Percentiles rank a stretch among this genome's conserved stretches.
phyloP scores from a whole-genome alignment of 2,797 vertebrate genomes.

The Myiothlypis chrysogaster region DNA sequence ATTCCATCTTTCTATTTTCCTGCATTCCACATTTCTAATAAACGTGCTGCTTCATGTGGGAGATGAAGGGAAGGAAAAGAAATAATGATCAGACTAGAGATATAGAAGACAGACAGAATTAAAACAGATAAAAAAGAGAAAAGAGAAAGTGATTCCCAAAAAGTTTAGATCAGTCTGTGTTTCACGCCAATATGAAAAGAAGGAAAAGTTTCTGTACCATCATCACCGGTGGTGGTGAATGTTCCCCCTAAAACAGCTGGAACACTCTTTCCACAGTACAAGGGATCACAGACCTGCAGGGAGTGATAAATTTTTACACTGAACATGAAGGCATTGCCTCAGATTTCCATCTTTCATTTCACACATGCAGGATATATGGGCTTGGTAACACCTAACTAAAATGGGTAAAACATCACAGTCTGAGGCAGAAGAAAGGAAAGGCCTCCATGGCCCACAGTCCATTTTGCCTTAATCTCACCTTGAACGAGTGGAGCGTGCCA shows the following conservation, averaged over 20 bases:
- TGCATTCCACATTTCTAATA: neutral
- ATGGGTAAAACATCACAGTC: neutral
- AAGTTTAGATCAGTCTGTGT: neutral
- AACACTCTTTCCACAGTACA: neutral
- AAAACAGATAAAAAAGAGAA: neutral
- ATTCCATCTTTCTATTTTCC: neutral
- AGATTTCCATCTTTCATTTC: neutral
- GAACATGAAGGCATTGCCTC: neutral
- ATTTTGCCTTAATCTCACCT: neutral
- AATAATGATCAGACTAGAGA: neutral
- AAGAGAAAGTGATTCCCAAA: neutral
- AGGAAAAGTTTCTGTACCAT: neutral
- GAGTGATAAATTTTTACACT: neutral
- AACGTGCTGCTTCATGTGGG: neutral
- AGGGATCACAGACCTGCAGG: neutral
- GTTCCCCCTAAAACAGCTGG: neutral
- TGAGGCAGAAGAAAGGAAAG: neutral
- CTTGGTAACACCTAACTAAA: neutral
- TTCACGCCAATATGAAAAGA: neutral
- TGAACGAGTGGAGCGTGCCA: neutral
- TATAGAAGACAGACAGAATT: neutral
- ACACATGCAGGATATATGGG: neutral
- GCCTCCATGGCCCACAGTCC: neutral
- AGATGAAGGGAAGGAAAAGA: neutral
- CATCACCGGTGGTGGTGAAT: neutral